Conservation (phyloP, 2,113 vertebrate genomes). For the Guaruba guarouba region DNA sequence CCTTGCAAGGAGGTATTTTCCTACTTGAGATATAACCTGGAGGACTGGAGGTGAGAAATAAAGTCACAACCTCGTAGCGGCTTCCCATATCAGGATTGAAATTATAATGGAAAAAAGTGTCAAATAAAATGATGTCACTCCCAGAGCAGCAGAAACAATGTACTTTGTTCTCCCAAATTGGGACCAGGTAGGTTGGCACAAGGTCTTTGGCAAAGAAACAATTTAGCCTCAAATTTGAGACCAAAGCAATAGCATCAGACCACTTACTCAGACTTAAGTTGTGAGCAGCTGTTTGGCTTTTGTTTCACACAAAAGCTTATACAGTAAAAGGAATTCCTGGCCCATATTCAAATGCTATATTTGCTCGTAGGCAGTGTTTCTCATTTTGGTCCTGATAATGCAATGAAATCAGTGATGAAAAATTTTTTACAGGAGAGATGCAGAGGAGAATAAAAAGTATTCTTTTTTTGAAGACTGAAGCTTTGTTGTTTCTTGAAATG, state of each 20-base stretch:
- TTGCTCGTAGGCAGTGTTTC: constrained; percentile 53
- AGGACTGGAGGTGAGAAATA: not conserved
- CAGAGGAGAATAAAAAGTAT: not conserved
- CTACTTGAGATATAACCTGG: not conserved
- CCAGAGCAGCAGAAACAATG: constrained; percentile 22
- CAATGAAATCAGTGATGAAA: constrained; percentile 57
- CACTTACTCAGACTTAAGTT: constrained; percentile 53
- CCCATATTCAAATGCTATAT: constrained; percentile 57
- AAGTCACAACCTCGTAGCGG: not conserved
- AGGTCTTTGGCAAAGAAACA: constrained; percentile 31
- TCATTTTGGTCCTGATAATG: constrained; percentile 63
- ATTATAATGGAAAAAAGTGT: not conserved
- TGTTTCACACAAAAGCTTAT: constrained; percentile 61
- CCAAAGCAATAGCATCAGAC: constrained; percentile 57
- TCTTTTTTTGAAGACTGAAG: not conserved
- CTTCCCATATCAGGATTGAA: not conserved
- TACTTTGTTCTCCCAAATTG: constrained; percentile 67
- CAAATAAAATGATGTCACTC: constrained; percentile 20
- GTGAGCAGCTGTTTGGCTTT: constrained; percentile 72
- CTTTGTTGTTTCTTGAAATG: not conserved
- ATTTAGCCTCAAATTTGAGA: constrained; percentile 48
- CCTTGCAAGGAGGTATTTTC: not conserved
- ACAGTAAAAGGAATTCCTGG: constrained; percentile 69
- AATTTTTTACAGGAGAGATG: constrained; percentile 21
- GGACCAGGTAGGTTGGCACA: constrained; percentile 64